Conservation (phyloP, 1,140 invertebrate species). For the Drosophila arizonae region DNA sequence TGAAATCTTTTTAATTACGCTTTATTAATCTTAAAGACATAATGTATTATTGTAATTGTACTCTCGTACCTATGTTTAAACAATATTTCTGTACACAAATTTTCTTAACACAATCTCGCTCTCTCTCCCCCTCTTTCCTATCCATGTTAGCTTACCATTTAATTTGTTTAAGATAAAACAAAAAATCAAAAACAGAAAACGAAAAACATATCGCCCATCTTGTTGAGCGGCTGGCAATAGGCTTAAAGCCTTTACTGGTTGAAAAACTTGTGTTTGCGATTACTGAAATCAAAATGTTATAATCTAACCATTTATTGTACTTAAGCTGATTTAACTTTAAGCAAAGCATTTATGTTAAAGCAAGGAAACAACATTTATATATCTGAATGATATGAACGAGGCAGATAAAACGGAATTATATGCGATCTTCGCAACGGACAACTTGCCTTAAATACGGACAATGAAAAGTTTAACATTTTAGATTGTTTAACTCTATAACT, state of each 20-base stretch:
- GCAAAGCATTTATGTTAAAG: constrained; percentile 76
- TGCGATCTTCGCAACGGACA: constrained; percentile 47
- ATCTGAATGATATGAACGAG: constrained; percentile 17
- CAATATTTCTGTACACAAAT: constrained; percentile 46
- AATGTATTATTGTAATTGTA: constrained; percentile 64
- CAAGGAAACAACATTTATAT: constrained; percentile 44
- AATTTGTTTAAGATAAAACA: constrained; percentile 46
- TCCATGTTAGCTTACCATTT: constrained; percentile 51
- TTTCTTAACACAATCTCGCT: constrained; percentile 45
- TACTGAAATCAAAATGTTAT: constrained; percentile 56
- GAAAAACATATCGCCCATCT: constrained; percentile 68
- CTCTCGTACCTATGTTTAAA: constrained; percentile 67
- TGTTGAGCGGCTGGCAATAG: constrained; percentile 42
- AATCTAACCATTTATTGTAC: constrained; percentile 45
- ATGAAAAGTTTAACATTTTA: constrained; percentile 68
- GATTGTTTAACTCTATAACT: constrained; percentile 73
- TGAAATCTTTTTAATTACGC: constrained; percentile 78
- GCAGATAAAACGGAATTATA: constrained; percentile 43
- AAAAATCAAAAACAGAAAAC: constrained; percentile 54
- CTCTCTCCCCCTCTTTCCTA: constrained; percentile 8
- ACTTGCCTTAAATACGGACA: constrained; percentile 79
- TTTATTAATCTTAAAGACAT: constrained; percentile 76
- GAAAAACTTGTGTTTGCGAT: constrained; percentile 56
- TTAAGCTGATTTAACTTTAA: constrained; percentile 65
- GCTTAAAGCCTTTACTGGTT: constrained; percentile 38